Percentiles rank a stretch among this genome's conserved stretches.
Evolutionary conservation across 2,113 vertebrate species (phyloP).

Genomic region (Maccullochella peelii): DNA sequence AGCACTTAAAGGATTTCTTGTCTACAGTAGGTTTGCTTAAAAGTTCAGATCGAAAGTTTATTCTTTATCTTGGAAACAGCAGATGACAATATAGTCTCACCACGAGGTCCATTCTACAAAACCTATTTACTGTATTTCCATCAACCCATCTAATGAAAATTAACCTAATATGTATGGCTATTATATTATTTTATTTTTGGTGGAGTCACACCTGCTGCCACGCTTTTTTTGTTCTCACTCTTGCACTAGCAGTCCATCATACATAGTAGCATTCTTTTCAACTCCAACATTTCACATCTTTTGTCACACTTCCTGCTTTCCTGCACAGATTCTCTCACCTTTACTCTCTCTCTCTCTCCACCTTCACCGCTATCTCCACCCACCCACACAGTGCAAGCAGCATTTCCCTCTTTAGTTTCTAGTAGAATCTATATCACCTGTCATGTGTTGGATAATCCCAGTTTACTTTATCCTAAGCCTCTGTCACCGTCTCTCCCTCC

Average conservation of each 20-base stretch:
- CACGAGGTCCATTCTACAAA: not conserved
- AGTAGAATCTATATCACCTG: slow-evolving; percentile 62
- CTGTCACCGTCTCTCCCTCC: slow-evolving; percentile 65
- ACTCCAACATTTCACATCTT: slow-evolving; percentile 62
- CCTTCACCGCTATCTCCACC: slow-evolving; percentile 30
- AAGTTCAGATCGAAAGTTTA: not conserved
- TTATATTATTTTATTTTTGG: slow-evolving; percentile 2
- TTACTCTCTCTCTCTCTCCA: slow-evolving; percentile 35
- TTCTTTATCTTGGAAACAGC: slow-evolving; percentile 8
- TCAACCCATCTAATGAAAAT: not conserved
- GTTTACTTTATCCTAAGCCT: slow-evolving; percentile 76
- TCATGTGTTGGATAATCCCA: slow-evolving; percentile 78
- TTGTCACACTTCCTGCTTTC: slow-evolving; percentile 55
- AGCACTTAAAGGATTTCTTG: not conserved
- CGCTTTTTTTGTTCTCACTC: slow-evolving; percentile 7
- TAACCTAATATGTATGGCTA: too few species aligned
- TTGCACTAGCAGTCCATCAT: slow-evolving; percentile 17
- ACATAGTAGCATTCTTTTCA: slow-evolving; percentile 41
- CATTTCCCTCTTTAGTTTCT: slow-evolving; percentile 45
- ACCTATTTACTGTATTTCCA: not conserved
- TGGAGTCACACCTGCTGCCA: not conserved
- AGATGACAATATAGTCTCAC: not conserved
- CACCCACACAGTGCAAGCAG: slow-evolving; percentile 44
- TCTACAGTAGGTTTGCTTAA: not conserved
- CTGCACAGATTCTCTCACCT: slow-evolving; percentile 55